Conservation (phyloP, 2,113 vertebrate species). For the Chionis minor region DNA sequence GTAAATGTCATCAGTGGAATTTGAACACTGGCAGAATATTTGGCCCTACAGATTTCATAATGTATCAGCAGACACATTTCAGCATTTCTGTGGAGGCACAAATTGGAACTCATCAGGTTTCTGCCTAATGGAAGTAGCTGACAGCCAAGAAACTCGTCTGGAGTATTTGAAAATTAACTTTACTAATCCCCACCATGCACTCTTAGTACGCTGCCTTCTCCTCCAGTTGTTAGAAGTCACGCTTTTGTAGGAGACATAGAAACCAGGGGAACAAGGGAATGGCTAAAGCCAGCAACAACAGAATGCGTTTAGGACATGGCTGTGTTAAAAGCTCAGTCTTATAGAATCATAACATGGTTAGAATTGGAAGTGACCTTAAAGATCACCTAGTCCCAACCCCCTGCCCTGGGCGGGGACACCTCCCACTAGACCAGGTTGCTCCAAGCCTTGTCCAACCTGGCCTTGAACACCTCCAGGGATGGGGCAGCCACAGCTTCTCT, state of each 20-base stretch:
- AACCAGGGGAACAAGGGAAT: background rate
- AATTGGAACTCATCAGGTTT: background rate
- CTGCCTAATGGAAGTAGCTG: slow-evolving; percentile 16
- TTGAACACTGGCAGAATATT: background rate
- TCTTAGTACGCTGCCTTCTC: background rate
- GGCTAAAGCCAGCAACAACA: background rate
- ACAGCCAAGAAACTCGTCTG: slow-evolving; percentile 30
- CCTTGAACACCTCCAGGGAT: too few relatives aligned
- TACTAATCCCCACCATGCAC: background rate
- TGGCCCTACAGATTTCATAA: background rate
- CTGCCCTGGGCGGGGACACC: too few relatives aligned
- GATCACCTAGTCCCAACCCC: too few relatives aligned
- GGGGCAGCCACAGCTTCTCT: too few relatives aligned
- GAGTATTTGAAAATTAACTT: slow-evolving; percentile 12
- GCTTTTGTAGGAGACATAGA: background rate
- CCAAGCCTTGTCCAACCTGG: too few relatives aligned
- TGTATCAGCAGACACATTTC: background rate
- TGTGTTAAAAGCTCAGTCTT: background rate
- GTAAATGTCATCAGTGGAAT: background rate
- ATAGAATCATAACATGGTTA: too few relatives aligned
- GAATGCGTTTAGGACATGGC: background rate
- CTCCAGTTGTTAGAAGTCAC: background rate
- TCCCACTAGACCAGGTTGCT: too few relatives aligned
- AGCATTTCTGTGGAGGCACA: background rate
- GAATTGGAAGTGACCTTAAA: too few relatives aligned